Evolutionary conservation across 2,113 vertebrate species (phyloP).

Genomic region (Bos indicus): DNA sequence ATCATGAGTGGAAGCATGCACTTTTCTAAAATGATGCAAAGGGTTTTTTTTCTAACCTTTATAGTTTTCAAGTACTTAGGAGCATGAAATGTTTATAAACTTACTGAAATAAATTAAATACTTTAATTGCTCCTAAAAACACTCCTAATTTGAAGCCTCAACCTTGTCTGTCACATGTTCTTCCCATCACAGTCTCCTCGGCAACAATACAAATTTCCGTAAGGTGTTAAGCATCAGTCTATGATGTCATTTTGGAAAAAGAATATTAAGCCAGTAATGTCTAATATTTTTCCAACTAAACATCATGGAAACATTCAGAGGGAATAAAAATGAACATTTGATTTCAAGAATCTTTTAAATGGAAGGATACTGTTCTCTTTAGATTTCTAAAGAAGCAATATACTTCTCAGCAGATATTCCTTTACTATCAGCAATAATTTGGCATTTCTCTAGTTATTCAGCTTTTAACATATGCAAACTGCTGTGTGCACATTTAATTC

Average conservation of each 20-base stretch:
- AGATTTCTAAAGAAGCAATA: neutral
- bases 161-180: neutral
- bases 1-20: constrained; percentile 66
- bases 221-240: neutral
- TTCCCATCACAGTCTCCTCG: neutral
- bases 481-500: neutral
- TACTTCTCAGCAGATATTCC: neutral
- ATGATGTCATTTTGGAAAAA: neutral
- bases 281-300: neutral
- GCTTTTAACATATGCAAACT: neutral
- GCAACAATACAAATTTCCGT: neutral
- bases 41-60: constrained; percentile 70
- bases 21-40: constrained; percentile 69
- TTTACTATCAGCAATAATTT: neutral
- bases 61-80: constrained; percentile 64
- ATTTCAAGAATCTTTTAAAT: neutral
- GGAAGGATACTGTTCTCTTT: neutral
- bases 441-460: neutral
- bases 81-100: constrained; percentile 75
- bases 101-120: constrained; percentile 74
- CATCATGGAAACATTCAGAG: neutral
- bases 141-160: constrained; percentile 62
- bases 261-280: neutral
- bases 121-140: constrained; percentile 71
- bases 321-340: neutral